Conservation (phyloP, 2,797 vertebrate species). For the Rallus crepitans region DNA sequence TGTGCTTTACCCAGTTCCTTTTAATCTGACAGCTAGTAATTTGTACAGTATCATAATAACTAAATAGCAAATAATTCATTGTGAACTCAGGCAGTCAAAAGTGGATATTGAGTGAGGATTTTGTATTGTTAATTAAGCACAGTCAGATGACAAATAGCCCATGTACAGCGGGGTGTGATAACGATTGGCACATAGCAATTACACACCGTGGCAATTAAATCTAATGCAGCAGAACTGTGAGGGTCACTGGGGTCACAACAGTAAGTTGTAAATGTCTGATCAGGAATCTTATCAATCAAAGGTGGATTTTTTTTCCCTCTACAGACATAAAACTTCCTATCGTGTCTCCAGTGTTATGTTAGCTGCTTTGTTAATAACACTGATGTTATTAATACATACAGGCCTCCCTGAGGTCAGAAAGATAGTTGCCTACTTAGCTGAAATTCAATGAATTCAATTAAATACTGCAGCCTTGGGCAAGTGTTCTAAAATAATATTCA, state of each 20-base stretch:
- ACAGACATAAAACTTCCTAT: not conserved
- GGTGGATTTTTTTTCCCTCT: not conserved
- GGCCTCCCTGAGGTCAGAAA: slow-evolving; percentile 31
- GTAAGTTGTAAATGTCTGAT: not conserved
- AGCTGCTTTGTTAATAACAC: slow-evolving; percentile 29
- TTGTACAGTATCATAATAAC: not conserved
- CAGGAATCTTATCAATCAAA: not conserved
- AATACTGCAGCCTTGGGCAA: slow-evolving; percentile 38
- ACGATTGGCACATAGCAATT: not conserved
- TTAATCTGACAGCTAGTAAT: not conserved
- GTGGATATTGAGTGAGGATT: not conserved
- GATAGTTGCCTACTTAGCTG: slow-evolving; percentile 47
- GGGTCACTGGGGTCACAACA: not conserved
- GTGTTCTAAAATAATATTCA: slow-evolving; percentile 27
- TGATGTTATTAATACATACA: slow-evolving; percentile 30
- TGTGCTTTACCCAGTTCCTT: not conserved
- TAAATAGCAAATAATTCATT: not conserved
- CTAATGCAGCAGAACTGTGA: not conserved
- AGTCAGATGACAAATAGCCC: not conserved
- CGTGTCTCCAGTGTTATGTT: not conserved
- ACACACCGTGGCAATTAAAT: slow-evolving; percentile 7
- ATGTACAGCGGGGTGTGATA: not conserved
- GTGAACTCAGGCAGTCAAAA: not conserved
- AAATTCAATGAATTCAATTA: slow-evolving; percentile 65
- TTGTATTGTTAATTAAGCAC: slow-evolving; percentile 25